phyloP scores from a whole-genome alignment of 2,888 invertebrate species.

The Enchytraeus crypticus region DNA sequence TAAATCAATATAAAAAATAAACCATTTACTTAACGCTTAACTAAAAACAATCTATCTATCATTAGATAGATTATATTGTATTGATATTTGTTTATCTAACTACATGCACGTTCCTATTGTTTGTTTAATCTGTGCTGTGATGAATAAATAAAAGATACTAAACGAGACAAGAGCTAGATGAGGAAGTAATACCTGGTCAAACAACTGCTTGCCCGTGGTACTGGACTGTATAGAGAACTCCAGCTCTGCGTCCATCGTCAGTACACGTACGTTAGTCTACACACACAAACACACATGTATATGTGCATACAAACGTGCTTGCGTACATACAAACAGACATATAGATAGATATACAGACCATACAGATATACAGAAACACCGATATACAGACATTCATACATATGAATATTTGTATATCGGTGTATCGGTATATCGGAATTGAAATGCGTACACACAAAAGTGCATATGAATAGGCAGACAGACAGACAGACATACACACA shows the following conservation, averaged over 20 bases:
- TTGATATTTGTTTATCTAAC: no score
- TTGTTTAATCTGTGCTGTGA: no score
- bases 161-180: neutral
- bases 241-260: slow-evolving; percentile 99
- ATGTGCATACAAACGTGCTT: neutral
- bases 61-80: neutral
- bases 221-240: slow-evolving; percentile 99
- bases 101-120: no score
- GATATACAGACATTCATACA: no score
- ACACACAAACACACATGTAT: neutral
- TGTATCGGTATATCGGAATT: no score
- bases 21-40: neutral
- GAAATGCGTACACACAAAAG: no score
- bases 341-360: no score
- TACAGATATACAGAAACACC: no score
- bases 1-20: neutral
- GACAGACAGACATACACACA: no score
- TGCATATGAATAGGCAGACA: no score
- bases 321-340: neutral
- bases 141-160: no score
- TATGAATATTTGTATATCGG: no score
- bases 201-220: slow-evolving; percentile 97
- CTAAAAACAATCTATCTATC: neutral
- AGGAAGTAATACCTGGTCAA: slow-evolving; percentile 66
- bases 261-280: slow-evolving; percentile 94